Evolutionary conservation across 2,888 invertebrate species (phyloP).

Genomic region (Salpingus planirostris): DNA sequence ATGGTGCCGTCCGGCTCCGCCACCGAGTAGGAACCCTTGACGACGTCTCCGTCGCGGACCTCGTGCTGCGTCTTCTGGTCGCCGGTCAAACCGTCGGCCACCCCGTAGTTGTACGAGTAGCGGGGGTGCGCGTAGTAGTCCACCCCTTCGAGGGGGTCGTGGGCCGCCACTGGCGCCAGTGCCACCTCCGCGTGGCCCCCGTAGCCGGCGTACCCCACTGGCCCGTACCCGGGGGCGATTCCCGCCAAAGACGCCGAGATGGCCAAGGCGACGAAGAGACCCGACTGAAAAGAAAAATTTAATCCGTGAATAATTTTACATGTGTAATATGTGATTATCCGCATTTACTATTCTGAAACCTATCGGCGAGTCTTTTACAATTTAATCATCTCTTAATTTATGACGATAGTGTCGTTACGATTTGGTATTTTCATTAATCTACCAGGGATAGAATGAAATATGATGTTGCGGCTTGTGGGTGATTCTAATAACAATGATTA

Average conservation of each 20-base stretch:
- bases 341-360: too few relatives aligned
- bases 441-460: too few relatives aligned
- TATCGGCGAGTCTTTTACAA: too few relatives aligned
- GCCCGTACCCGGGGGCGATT: slow-evolving; percentile 11
- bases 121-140: slow-evolving; percentile 41
- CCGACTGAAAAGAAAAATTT: too few relatives aligned
- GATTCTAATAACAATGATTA: too few relatives aligned
- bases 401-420: too few relatives aligned
- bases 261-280: slow-evolving; percentile 13
- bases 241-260: slow-evolving; percentile 11
- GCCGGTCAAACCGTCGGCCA: slow-evolving; percentile 50
- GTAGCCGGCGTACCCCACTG: slow-evolving; percentile 10
- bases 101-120: slow-evolving; percentile 48
- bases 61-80: slow-evolving; percentile 51
- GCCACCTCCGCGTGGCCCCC: slow-evolving; percentile 11
- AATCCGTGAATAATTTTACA: too few relatives aligned
- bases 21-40: slow-evolving; percentile 35
- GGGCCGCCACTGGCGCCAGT: slow-evolving; percentile 4
- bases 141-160: slow-evolving; percentile 13
- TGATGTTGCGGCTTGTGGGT: too few relatives aligned
- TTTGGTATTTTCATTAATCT: too few relatives aligned
- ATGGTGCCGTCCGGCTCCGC: slow-evolving; percentile 30
- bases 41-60: slow-evolving; percentile 49
- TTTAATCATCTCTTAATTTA: too few relatives aligned
- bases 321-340: too few relatives aligned